Conservation (phyloP, 2,797 vertebrate species). For the Miichthys miiuy region DNA sequence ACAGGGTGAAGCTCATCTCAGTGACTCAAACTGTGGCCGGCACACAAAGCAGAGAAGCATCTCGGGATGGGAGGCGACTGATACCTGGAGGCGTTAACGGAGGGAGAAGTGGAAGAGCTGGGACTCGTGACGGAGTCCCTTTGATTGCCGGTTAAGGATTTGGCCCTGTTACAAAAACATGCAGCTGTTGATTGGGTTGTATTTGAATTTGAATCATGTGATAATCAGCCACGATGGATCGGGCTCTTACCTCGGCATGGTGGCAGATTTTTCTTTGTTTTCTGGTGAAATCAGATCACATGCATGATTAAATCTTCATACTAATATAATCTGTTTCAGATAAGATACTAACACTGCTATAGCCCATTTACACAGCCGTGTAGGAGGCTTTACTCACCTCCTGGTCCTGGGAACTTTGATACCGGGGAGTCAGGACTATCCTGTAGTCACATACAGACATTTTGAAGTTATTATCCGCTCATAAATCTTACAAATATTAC, state of each 20-base stretch:
- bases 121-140: slow-evolving; percentile 44
- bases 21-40: background rate
- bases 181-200: background rate
- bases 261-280: slow-evolving; percentile 87
- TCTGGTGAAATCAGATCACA: slow-evolving; percentile 74
- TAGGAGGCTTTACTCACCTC: slow-evolving; percentile 51
- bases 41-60: background rate
- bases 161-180: slow-evolving; percentile 70
- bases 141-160: slow-evolving; percentile 53
- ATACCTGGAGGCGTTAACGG: slow-evolving; percentile 67
- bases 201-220: background rate
- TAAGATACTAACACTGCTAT: background rate
- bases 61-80: background rate
- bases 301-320: background rate
- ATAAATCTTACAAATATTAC: background rate
- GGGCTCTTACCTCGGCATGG: slow-evolving; percentile 85
- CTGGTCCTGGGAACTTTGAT: slow-evolving; percentile 69
- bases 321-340: background rate
- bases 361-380: background rate
- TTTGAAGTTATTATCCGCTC: background rate
- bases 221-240: background rate
- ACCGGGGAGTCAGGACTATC: slow-evolving; percentile 71
- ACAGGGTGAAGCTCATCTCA: background rate
- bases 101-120: slow-evolving; percentile 3
- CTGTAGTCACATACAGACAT: slow-evolving; percentile 66